Conservation (phyloP, 2,888 invertebrate species). For the Xestobium rufovillosum region DNA sequence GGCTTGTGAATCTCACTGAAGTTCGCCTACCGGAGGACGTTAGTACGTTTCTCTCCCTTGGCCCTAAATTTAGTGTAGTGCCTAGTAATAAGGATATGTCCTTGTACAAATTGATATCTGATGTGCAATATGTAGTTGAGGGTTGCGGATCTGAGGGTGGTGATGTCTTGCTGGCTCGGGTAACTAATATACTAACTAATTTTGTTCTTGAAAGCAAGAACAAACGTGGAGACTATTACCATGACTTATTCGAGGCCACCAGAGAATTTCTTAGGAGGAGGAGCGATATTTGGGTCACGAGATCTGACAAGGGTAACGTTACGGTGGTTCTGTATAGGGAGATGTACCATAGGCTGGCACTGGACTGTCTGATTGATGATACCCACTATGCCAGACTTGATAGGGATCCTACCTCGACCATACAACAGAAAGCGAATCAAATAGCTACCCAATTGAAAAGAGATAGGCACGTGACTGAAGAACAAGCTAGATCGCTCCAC, state of each 20-base stretch:
- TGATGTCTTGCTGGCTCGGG: neutral
- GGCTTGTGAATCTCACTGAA: neutral
- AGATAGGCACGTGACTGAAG: neutral
- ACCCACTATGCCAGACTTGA: neutral
- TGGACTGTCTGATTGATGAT: neutral
- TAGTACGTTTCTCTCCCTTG: neutral
- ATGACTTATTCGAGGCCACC: neutral
- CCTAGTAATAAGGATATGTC: neutral
- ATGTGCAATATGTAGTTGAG: neutral
- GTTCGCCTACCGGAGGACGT: neutral
- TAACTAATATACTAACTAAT: neutral
- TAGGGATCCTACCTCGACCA: conserved; percentile 1
- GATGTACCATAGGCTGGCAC: neutral
- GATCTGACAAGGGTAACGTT: neutral
- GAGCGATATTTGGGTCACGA: neutral
- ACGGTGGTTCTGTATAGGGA: neutral
- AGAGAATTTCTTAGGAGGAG: neutral
- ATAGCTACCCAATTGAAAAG: neutral
- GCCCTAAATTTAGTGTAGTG: neutral
- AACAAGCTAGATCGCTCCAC: neutral
- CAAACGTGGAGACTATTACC: neutral
- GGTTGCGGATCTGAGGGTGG: neutral
- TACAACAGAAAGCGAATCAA: neutral
- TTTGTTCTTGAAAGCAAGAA: neutral
- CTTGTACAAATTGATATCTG: neutral